Evolutionary conservation across 2,797 vertebrate genomes (phyloP).

Genomic region (Garrulus glandarius): DNA sequence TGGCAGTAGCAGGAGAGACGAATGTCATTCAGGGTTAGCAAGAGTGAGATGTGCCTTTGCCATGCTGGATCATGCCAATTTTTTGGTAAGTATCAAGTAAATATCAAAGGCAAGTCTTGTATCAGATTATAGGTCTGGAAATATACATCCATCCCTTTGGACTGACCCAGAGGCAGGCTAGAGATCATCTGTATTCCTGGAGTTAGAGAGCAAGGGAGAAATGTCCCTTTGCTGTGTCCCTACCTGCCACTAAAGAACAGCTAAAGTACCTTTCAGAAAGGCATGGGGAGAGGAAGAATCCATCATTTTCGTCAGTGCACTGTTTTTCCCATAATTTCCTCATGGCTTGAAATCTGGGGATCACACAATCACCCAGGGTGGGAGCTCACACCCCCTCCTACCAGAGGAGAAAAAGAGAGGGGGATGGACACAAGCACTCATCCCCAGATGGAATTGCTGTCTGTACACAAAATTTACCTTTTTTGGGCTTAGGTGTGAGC

Average conservation of each 20-base stretch:
- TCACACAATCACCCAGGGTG: neutral
- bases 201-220: neutral
- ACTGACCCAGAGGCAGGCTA: neutral
- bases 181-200: too few species aligned
- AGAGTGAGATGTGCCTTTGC: neutral
- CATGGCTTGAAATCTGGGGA: neutral
- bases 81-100: neutral
- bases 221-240: neutral
- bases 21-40: neutral
- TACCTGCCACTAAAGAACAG: neutral
- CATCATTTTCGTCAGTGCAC: neutral
- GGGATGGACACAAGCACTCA: rapidly evolving
- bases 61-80: neutral
- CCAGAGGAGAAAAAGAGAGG: neutral
- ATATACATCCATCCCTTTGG: rapidly evolving
- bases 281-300: neutral
- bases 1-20: neutral
- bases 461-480: neutral
- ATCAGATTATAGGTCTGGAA: neutral
- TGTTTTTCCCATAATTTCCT: neutral
- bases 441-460: neutral
- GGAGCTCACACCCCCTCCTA: neutral
- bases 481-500: neutral
- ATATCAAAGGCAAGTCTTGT: neutral
- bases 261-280: neutral